phyloP scores from a whole-genome alignment of 2,113 vertebrate genomes.

The Tapirus terrestris region DNA sequence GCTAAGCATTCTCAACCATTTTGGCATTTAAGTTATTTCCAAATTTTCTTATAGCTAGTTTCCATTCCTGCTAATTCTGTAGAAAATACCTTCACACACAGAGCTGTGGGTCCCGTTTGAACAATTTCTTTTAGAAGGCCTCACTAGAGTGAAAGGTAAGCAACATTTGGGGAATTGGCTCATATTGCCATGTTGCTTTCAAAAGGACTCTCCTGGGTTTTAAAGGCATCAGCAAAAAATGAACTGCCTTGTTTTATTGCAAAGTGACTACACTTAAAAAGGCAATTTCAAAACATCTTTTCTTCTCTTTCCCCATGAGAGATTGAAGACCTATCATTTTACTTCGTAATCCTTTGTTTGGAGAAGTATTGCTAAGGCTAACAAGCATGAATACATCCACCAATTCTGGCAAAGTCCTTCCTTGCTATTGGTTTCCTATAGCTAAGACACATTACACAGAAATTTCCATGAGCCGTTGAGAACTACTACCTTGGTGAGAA shows the following conservation, averaged over 20 bases:
- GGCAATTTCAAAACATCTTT: slow-evolving; percentile 12
- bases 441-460: not conserved
- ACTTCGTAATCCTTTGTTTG: not conserved
- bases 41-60: not conserved
- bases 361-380: not conserved
- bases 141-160: not conserved
- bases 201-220: slow-evolving; percentile 1
- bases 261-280: slow-evolving; percentile 47
- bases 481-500: not conserved
- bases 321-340: not conserved
- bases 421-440: not conserved
- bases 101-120: not conserved
- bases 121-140: not conserved
- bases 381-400: not conserved
- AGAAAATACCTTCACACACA: not conserved
- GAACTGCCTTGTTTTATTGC: not conserved
- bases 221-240: not conserved
- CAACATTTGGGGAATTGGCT: not conserved
- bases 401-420: not conserved
- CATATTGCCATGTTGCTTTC: not conserved
- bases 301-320: not conserved
- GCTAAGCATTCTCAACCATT: not conserved
- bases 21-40: not conserved
- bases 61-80: not conserved
- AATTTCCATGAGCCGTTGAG: not conserved